phyloP scores from a whole-genome alignment of 2,888 invertebrate genomes.

The Acrobasis consociella region DNA sequence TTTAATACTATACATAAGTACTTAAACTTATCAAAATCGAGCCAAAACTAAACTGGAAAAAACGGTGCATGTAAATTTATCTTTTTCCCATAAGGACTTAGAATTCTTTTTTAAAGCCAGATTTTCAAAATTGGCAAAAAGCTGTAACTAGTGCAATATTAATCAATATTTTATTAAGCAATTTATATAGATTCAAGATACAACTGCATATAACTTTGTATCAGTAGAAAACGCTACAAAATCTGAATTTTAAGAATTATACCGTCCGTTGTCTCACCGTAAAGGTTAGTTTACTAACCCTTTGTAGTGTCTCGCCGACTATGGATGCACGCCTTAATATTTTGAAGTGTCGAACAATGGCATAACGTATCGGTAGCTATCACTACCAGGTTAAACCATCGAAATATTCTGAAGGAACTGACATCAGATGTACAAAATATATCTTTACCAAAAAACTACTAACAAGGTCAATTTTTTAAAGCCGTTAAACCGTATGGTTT shows the following conservation, averaged over 20 bases:
- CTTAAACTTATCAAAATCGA: too few species aligned
- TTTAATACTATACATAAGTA: too few species aligned
- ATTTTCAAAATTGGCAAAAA: too few species aligned
- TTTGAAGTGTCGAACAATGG: constrained; percentile 20
- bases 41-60: too few species aligned
- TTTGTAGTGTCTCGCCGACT: constrained; percentile 12
- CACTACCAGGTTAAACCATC: constrained; percentile 11
- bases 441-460: too few species aligned
- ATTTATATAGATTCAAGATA: background rate
- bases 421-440: background rate
- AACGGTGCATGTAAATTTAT: too few species aligned
- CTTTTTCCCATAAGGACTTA: too few species aligned
- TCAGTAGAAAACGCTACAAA: background rate
- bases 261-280: background rate
- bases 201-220: background rate
- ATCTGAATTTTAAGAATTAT: background rate
- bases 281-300: constrained; percentile 14
- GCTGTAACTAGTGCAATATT: too few species aligned
- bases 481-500: too few species aligned
- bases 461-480: too few species aligned
- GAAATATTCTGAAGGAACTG: background rate
- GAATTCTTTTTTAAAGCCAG: too few species aligned
- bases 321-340: constrained; percentile 15
- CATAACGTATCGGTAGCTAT: constrained; percentile 19
- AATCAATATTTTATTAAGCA: background rate